phyloP scores from a whole-genome alignment of 2,888 invertebrate genomes.

The Stenodema calcarata region DNA sequence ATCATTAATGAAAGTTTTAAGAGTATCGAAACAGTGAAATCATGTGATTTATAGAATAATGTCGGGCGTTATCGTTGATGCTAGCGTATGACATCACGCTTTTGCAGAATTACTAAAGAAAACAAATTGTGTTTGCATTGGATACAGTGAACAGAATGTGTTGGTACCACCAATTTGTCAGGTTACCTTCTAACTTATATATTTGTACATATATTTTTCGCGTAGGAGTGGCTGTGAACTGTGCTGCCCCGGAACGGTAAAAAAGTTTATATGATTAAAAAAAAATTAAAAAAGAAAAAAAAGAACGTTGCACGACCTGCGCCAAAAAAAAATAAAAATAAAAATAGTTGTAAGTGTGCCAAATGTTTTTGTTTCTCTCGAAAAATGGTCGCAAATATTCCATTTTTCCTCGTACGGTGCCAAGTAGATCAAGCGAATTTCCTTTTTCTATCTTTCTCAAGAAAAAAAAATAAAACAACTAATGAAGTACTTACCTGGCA shows the following conservation, averaged over 20 bases:
- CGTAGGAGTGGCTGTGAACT: slow-evolving; percentile 31
- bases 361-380: not conserved
- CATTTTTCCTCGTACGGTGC: not conserved
- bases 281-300: no score
- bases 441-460: not conserved
- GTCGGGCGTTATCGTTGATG: not conserved
- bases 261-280: not conserved
- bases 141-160: not conserved
- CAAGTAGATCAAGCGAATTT: not conserved
- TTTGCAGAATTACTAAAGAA: not conserved
- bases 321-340: not conserved
- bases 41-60: not conserved
- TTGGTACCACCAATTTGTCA: not conserved
- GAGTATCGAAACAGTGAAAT: not conserved
- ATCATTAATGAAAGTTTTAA: not conserved
- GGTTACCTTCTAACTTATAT: not conserved
- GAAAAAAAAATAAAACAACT: no score
- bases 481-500: not conserved
- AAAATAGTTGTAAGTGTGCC: not conserved
- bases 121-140: not conserved
- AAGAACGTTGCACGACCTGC: no score
- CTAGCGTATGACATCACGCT: not conserved
- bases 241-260: not conserved
- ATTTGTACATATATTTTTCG: slow-evolving; percentile 11
- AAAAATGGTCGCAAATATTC: not conserved